Evolutionary conservation across 92 coral and sea anemone species (phyloP).

Genomic region (Scolanthus callimorphus): DNA sequence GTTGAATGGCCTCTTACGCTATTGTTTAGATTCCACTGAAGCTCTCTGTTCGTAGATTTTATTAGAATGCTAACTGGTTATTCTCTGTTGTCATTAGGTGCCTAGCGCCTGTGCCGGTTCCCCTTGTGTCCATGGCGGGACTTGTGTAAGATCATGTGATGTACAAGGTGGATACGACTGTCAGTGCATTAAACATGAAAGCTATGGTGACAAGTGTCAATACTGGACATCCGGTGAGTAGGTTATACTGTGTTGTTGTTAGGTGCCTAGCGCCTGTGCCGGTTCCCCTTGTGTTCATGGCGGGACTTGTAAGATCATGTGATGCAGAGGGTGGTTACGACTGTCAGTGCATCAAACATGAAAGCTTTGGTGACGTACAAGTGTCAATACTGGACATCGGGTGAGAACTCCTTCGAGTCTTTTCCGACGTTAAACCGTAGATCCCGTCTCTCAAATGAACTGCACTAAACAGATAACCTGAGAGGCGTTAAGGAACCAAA

Average conservation of each 20-base stretch:
- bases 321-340: neutral
- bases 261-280: neutral
- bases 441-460: no score
- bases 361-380: no score
- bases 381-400: no score
- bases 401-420: no score
- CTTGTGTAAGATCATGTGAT: neutral
- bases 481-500: no score
- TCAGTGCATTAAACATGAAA: neutral
- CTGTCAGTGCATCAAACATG: neutral
- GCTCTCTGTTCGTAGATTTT: no score
- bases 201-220: neutral
- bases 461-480: no score
- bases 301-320: neutral
- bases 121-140: neutral
- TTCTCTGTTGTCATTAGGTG: neutral
- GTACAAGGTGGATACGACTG: neutral
- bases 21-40: no score
- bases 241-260: neutral
- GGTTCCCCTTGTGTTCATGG: neutral
- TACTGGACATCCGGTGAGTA: no score
- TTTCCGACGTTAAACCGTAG: no score
- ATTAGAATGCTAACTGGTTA: no score
- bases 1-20: no score
- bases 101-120: neutral